A percentile compares a stretch with the other conserved stretches of the same genome.
These are phyloP conservation scores for Therioaphis trifolii DNA, from an alignment of 2,888 invertebrate species.

Conservation along the genomic window DNA sequence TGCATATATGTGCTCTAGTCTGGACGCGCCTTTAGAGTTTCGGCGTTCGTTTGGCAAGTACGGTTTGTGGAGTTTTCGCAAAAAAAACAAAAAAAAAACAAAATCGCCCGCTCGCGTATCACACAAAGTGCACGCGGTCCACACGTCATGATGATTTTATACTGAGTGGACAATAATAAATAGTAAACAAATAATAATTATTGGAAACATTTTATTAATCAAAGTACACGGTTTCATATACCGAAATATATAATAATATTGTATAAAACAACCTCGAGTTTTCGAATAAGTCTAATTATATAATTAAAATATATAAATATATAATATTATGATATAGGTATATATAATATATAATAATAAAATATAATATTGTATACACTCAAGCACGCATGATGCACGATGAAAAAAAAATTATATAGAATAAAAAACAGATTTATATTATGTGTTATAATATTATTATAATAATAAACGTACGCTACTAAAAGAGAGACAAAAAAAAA, in stretches of 20 bases:
- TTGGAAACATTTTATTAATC: constrained; percentile 43
- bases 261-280: constrained; percentile 36
- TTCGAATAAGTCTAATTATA: constrained; percentile 20
- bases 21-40: too few relatives aligned
- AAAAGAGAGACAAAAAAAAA: too few relatives aligned
- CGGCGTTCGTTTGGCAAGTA: too few relatives aligned
- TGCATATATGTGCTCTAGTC: too few relatives aligned
- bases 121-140: too few relatives aligned
- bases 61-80: too few relatives aligned
- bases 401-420: neutral
- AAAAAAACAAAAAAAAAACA: too few relatives aligned
- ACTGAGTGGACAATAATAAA: neutral
- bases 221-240: neutral
- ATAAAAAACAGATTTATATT: neutral
- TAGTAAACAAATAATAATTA: neutral
- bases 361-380: constrained; percentile 17
- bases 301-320: neutral
- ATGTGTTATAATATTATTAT: neutral
- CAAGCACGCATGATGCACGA: neutral
- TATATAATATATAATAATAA: neutral
- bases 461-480: too few relatives aligned
- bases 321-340: neutral
- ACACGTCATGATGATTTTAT: neutral
- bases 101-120: too few relatives aligned
- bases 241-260: neutral